Evolutionary conservation across 2,113 vertebrate species (phyloP).

Genomic region (Platanista minor): DNA sequence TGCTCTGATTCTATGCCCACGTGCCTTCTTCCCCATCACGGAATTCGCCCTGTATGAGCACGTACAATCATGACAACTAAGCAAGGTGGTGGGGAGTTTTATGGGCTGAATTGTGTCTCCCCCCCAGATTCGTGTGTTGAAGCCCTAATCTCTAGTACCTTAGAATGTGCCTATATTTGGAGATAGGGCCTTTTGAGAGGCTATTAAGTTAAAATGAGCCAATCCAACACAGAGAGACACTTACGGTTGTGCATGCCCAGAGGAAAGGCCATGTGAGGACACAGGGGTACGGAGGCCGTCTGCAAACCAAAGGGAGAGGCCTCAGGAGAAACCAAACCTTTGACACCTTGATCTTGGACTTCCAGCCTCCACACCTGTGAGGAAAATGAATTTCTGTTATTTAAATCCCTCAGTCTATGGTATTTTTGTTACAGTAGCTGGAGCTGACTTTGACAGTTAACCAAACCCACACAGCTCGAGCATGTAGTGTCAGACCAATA

Average conservation of each 20-base stretch:
- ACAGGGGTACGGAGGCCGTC: background rate
- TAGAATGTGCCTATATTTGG: background rate
- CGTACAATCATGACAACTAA: no score
- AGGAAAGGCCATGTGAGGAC: background rate
- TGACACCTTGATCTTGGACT: background rate
- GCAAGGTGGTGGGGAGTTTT: background rate
- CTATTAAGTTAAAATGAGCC: background rate
- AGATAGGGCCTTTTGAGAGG: background rate
- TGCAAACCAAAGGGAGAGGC: background rate
- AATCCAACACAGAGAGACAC: background rate
- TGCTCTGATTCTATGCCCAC: background rate
- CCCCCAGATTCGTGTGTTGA: background rate
- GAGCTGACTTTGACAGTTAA: background rate
- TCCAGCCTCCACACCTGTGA: fast-evolving
- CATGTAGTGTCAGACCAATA: background rate
- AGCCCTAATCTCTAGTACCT: background rate
- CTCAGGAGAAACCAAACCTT: background rate
- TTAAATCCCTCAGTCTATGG: background rate
- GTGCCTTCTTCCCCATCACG: background rate
- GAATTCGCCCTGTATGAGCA: background rate
- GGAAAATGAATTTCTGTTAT: background rate
- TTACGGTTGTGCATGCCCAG: fast-evolving
- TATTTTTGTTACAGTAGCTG: background rate
- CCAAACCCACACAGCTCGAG: background rate
- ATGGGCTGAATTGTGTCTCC: background rate